Conservation (phyloP, 2,888 invertebrate species). For the Pocota personata region DNA sequence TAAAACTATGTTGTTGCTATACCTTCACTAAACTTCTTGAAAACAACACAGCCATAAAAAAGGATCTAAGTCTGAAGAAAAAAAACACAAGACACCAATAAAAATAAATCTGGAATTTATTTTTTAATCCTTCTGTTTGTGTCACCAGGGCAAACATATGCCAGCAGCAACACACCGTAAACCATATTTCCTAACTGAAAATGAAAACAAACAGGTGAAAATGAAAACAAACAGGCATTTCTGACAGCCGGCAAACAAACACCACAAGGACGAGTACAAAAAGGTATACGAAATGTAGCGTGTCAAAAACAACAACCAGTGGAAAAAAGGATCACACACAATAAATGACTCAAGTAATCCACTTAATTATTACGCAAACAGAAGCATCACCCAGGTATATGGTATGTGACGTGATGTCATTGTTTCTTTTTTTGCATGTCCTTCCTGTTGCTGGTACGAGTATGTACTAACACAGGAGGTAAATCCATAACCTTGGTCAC, state of each 20-base stretch:
- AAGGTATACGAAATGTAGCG: constrained; percentile 1
- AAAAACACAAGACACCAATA: neutral
- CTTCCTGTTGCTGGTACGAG: constrained; percentile 33
- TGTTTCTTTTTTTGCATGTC: constrained; percentile 15
- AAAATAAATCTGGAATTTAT: constrained; percentile 36
- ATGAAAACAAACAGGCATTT: constrained; percentile 26
- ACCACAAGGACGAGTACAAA: constrained; percentile 1
- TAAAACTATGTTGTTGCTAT: neutral
- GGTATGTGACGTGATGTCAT: constrained; percentile 27
- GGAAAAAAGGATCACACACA: constrained; percentile 42
- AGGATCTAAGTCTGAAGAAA: neutral
- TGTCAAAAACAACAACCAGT: constrained; percentile 2
- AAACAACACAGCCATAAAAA: neutral
- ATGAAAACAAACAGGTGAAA: constrained; percentile 17
- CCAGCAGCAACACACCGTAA: neutral
- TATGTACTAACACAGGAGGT: constrained; percentile 11
- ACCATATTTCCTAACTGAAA: constrained; percentile 10
- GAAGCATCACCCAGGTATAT: constrained; percentile 34
- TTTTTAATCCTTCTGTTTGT: constrained; percentile 39
- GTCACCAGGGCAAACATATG: constrained; percentile 1
- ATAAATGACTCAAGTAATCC: constrained; percentile 60
- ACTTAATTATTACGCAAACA: constrained; percentile 67
- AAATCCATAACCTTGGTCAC: constrained; percentile 38
- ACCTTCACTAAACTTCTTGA: neutral
- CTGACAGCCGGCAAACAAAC: constrained; percentile 23